Evolutionary conservation across 2,113 vertebrate genomes (phyloP).

Genomic region (Prietella phreatophila): DNA sequence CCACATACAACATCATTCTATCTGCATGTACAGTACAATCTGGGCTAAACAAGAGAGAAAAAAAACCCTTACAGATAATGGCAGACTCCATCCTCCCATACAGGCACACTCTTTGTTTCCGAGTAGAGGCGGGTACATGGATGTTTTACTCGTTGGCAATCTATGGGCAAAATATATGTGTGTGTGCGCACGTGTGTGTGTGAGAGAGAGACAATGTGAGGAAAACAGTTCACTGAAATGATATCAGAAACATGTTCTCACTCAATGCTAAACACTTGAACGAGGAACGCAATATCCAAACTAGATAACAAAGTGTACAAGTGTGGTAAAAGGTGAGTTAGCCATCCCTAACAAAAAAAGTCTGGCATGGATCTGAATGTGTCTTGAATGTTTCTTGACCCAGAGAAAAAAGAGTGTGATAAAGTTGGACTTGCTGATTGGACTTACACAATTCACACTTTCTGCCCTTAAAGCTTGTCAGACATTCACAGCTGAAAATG

Average conservation of each 20-base stretch:
- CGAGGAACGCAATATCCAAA: background rate
- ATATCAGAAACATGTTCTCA: background rate
- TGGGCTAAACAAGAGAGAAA: background rate
- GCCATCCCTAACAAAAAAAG: background rate
- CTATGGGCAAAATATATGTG: slow-evolving; percentile 65
- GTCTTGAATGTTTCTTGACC: background rate
- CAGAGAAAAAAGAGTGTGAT: background rate
- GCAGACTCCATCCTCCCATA: slow-evolving; percentile 88
- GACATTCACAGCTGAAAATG: slow-evolving; percentile 78
- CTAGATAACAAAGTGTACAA: background rate
- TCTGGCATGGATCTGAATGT: background rate
- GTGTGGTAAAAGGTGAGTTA: background rate
- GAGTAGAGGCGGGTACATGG: slow-evolving; percentile 89
- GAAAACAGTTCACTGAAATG: background rate
- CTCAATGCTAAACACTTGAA: background rate
- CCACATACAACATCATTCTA: background rate
- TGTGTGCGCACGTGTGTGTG: background rate
- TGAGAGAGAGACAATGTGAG: background rate
- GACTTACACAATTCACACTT: slow-evolving; percentile 90
- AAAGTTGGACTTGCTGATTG: slow-evolving; percentile 3
- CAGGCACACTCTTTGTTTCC: slow-evolving; percentile 86
- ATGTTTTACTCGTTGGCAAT: slow-evolving; percentile 84
- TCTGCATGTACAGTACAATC: background rate
- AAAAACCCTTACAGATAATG: slow-evolving; percentile 75
- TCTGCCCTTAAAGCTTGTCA: slow-evolving; percentile 81